Base-by-base conservation (phyloP, 2,888 invertebrate genomes). In the Hofmannophila pseudospretella region DNA sequence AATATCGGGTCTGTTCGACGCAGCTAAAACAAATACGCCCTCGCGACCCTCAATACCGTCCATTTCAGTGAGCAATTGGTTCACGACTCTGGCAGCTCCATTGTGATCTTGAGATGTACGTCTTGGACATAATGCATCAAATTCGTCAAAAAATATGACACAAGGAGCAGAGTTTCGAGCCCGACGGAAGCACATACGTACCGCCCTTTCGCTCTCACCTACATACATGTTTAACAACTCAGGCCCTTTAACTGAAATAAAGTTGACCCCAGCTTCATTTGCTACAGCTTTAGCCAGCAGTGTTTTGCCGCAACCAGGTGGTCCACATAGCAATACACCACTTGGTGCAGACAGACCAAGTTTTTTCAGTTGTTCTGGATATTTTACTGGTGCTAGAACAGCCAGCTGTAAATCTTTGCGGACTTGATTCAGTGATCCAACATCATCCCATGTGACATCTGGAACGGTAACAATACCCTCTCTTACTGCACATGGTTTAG, bases 191-290 rank as follows among this genome's bases (percentile, higher is more conserved):
- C 97, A 96, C 13, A 96, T 94, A n/a, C 99, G 89, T 1, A 99
- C 97, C 0, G 98, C 98, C 53, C 96, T 90, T 78, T 99, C 99
- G 77, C 98, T 98, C 82, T 99, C 99, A 41, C 99, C 99, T 10
- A 99, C 97, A 77, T 99, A 99, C 99, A 99, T 99, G 67, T 97
- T 99, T 39, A 99, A 88, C 36, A 99, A 80, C 78, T 99, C 99
- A 0, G 99, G 99, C 9, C 99, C 99, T 84, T 99, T 99, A 1
- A 99, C 98, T 4, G 98, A 97, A 57, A 99, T 97, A 58, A 99
- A 99, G 81, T 99, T 99, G 26, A 99, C 96, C 20, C 98, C 98
- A 25, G 98, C 97, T 81, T 99, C 99, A 81, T 99, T 99, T 0
- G 99, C 99, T 25, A 99, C 93, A 13, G 99, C 99, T 88, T 99